These are phyloP conservation scores for Dipodomys ordii DNA, from an alignment of 2,113 vertebrate genomes.

Conservation along the genomic window DNA sequence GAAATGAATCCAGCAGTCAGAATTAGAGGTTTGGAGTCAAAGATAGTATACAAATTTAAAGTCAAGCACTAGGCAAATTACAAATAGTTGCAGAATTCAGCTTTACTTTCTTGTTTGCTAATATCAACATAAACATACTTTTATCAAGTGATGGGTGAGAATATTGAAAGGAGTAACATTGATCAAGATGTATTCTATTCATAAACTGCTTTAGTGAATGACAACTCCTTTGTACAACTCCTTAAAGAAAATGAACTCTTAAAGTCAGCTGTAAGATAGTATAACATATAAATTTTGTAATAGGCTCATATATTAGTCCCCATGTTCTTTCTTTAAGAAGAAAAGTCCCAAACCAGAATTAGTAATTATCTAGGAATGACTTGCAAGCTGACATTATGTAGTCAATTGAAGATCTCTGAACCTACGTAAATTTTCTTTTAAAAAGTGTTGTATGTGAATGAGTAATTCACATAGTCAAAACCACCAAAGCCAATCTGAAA, in stretches of 20 bases:
- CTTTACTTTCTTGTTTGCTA: neutral
- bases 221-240: no score
- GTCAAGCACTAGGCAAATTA: neutral
- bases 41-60: constrained; percentile 13
- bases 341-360: neutral
- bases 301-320: neutral
- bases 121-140: neutral
- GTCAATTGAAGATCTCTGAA: neutral
- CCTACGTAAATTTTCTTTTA: neutral
- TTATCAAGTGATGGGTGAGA: neutral
- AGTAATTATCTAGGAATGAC: neutral
- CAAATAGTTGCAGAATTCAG: neutral
- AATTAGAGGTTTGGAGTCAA: constrained; percentile 10
- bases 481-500: neutral
- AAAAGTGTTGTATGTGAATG: neutral
- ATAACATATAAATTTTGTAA: neutral
- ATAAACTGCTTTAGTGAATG: no score
- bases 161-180: neutral
- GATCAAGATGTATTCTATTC: no score
- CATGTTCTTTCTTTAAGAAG: neutral
- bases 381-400: neutral
- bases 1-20: neutral
- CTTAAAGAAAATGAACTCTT: no score
- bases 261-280: no score
- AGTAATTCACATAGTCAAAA: constrained; percentile 36